These are phyloP conservation scores for Euplexia lucipara DNA, from an alignment of 2,888 invertebrate species.

Conservation along the genomic window DNA sequence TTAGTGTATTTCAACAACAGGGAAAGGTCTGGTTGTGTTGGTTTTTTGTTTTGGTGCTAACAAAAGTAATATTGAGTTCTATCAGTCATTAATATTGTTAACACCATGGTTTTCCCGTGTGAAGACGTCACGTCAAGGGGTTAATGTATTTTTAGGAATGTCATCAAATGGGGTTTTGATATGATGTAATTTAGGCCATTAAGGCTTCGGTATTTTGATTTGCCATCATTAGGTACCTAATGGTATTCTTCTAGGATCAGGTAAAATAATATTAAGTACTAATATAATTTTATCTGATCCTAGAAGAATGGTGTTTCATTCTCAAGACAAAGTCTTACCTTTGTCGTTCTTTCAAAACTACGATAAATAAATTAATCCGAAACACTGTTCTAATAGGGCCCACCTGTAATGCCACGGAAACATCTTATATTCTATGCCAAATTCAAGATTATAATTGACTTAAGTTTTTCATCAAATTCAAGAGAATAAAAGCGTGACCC, in stretches of 20 bases:
- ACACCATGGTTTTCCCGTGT: conserved; percentile 85
- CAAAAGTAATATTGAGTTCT: conserved; percentile 74
- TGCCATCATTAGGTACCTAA: too few species aligned
- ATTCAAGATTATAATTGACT: conserved; percentile 9
- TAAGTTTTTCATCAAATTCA: neutral
- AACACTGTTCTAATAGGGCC: neutral
- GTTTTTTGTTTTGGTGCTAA: conserved; percentile 72
- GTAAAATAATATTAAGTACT: too few species aligned
- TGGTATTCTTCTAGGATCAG: too few species aligned
- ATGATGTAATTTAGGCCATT: neutral
- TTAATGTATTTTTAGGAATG: conserved; percentile 62
- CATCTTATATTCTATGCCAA: conserved; percentile 8
- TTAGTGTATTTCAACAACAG: neutral
- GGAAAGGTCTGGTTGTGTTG: conserved; percentile 51
- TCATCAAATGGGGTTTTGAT: conserved; percentile 32
- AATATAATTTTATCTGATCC: too few species aligned
- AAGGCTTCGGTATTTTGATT: too few species aligned
- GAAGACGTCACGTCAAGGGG: conserved; percentile 72
- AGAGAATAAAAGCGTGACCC: conserved; percentile 25
- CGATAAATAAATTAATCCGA: too few species aligned
- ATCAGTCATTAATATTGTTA: conserved; percentile 85
- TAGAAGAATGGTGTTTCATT: too few species aligned
- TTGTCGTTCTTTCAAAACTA: too few species aligned
- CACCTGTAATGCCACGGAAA: too few species aligned
- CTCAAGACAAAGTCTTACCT: too few species aligned